Evolutionary conservation across 1,140 invertebrate genomes (phyloP).

Genomic region (Akabosia matsudoensis): DNA sequence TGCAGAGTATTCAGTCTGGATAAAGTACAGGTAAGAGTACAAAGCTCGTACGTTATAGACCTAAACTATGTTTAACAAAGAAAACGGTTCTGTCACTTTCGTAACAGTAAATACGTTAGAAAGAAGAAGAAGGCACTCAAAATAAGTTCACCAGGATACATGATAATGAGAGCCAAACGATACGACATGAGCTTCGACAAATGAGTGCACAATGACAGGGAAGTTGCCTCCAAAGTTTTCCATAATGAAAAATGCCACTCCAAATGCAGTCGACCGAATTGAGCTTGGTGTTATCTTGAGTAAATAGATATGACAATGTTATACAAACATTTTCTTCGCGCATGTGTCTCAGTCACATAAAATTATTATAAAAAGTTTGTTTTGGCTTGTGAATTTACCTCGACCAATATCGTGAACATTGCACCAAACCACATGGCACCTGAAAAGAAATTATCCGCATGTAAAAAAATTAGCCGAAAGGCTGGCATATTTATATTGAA

Average conservation of each 20-base stretch:
- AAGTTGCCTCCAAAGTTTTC: slow-evolving; percentile 86
- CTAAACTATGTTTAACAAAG: neutral
- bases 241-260: slow-evolving; percentile 84
- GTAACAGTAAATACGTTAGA: slow-evolving; percentile 1
- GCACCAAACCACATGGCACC: slow-evolving; percentile 93
- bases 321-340: neutral
- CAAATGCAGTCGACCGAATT: slow-evolving; percentile 76
- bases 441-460: slow-evolving; percentile 51
- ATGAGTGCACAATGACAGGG: slow-evolving; percentile 79
- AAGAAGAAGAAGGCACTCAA: slow-evolving; percentile 57
- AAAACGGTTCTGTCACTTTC: neutral
- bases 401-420: slow-evolving; percentile 80
- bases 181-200: slow-evolving; percentile 69
- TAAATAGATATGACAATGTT: neutral
- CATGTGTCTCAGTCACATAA: no score
- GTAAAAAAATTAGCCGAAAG: slow-evolving; percentile 33
- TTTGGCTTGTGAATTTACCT: slow-evolving; percentile 56
- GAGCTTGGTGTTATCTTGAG: slow-evolving; percentile 63
- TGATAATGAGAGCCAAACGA: slow-evolving; percentile 75
- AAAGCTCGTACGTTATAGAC: neutral
- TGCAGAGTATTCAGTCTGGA: neutral
- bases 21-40: neutral
- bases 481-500: neutral
- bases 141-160: slow-evolving; percentile 78
- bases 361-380: neutral